phyloP scores from a whole-genome alignment of 1,140 invertebrate genomes.

The Euglossa dilemma region DNA sequence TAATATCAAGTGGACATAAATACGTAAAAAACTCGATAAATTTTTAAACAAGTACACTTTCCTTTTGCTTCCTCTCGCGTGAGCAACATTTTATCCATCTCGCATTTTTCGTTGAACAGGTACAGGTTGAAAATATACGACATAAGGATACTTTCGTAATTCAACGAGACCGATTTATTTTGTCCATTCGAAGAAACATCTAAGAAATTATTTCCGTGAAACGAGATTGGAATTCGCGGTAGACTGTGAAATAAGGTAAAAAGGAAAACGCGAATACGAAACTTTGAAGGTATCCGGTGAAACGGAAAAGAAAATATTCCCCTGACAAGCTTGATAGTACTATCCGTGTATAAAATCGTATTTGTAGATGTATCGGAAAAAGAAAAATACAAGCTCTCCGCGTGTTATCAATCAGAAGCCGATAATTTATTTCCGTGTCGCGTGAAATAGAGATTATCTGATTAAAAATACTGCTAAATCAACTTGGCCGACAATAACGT shows the following conservation, averaged over 20 bases:
- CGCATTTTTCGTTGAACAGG: neutral
- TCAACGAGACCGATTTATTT: neutral
- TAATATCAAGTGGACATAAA: neutral
- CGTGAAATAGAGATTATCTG: slow-evolving; percentile 30
- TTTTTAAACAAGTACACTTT: neutral
- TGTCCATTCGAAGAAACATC: neutral
- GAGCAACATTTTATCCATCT: neutral
- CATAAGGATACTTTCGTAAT: neutral
- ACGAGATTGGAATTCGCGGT: neutral
- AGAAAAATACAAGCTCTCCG: slow-evolving; percentile 28
- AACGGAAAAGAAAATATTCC: neutral
- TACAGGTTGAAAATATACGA: neutral
- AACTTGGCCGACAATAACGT: slow-evolving; percentile 18
- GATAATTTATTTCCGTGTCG: slow-evolving; percentile 44
- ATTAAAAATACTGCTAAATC: slow-evolving; percentile 43
- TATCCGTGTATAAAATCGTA: slow-evolving; percentile 14
- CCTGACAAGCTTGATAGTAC: slow-evolving; percentile 11
- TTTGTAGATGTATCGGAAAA: slow-evolving; percentile 18
- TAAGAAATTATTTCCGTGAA: neutral
- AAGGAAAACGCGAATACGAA: neutral
- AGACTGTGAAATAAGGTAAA: neutral
- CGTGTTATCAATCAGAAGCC: slow-evolving; percentile 42
- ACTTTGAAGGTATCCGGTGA: too few relatives aligned
- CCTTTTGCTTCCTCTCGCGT: neutral
- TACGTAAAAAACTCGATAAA: neutral